Percentiles rank a stretch among this genome's conserved stretches.
Evolutionary conservation across 2,797 vertebrate genomes (phyloP).

Genomic region (Typhlichthys eigenmanni): DNA sequence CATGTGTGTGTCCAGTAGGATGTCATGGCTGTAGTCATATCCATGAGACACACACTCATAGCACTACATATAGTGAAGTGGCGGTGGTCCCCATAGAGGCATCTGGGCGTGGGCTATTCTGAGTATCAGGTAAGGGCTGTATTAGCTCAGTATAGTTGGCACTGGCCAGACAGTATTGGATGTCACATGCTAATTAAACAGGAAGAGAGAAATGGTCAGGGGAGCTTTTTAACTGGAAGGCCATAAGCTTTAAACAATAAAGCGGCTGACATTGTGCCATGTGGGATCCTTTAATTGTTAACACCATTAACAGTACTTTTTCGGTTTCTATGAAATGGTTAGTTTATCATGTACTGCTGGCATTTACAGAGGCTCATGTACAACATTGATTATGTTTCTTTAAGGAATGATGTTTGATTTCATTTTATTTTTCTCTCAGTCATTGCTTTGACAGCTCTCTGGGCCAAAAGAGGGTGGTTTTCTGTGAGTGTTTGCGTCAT

Average conservation of each 20-base stretch:
- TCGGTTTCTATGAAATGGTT: slow-evolving; percentile 52
- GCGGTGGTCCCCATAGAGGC: background rate
- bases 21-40: slow-evolving; percentile 20
- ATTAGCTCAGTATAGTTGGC: slow-evolving; percentile 33
- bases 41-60: slow-evolving; percentile 6
- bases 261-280: slow-evolving; percentile 43
- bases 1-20: slow-evolving; percentile 21
- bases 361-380: slow-evolving; percentile 50
- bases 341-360: slow-evolving; percentile 49
- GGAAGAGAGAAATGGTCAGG: slow-evolving; percentile 22
- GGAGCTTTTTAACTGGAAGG: slow-evolving; percentile 36
- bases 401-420: slow-evolving; percentile 54
- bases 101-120: slow-evolving; percentile 16
- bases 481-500: slow-evolving; percentile 73
- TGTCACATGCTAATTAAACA: slow-evolving; percentile 17
- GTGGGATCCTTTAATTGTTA: slow-evolving; percentile 33
- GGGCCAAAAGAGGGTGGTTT: slow-evolving; percentile 69
- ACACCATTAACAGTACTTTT: slow-evolving; percentile 48
- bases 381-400: slow-evolving; percentile 49
- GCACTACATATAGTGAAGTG: slow-evolving; percentile 1
- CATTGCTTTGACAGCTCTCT: slow-evolving; percentile 71
- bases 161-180: slow-evolving; percentile 52
- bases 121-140: slow-evolving; percentile 26
- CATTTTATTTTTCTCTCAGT: slow-evolving; percentile 44
- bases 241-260: slow-evolving; percentile 18